These are phyloP conservation scores for Heterocephalus glaber DNA, from an alignment of 2,113 vertebrate species.

Conservation along the genomic window DNA sequence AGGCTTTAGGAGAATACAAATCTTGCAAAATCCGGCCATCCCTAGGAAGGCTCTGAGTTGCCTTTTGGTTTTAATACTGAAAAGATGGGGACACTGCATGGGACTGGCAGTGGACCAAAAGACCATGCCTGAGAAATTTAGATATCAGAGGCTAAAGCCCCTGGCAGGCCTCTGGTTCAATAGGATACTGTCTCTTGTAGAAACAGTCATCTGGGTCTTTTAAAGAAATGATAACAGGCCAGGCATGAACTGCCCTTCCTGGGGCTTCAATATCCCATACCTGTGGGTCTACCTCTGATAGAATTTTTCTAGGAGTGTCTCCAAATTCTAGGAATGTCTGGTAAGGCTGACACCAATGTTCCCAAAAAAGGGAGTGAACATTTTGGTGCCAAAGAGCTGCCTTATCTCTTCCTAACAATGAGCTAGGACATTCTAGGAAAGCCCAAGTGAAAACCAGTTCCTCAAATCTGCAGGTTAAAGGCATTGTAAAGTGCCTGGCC, in stretches of 20 bases:
- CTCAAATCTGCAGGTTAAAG: too few species aligned
- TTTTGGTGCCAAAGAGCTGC: background rate
- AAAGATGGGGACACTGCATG: too few species aligned
- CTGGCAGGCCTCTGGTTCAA: background rate
- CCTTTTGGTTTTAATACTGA: too few species aligned
- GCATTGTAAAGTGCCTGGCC: too few species aligned
- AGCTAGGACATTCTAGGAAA: background rate
- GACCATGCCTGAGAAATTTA: background rate
- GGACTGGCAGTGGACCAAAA: background rate
- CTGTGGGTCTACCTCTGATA: background rate
- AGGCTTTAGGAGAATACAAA: too few species aligned
- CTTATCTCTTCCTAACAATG: background rate
- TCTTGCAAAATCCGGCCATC: too few species aligned
- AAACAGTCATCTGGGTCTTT: background rate
- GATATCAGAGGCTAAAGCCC: background rate
- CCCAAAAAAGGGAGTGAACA: background rate
- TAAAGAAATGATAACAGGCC: background rate
- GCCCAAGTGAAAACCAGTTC: background rate
- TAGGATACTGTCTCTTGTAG: background rate
- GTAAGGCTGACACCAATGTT: background rate
- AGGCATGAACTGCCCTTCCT: background rate
- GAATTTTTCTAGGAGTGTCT: background rate
- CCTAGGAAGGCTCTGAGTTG: too few species aligned
- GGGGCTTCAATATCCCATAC: background rate
- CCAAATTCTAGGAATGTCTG: too few species aligned